phyloP scores from a whole-genome alignment of 2,113 vertebrate genomes.

The Myrmecobius fasciatus region DNA sequence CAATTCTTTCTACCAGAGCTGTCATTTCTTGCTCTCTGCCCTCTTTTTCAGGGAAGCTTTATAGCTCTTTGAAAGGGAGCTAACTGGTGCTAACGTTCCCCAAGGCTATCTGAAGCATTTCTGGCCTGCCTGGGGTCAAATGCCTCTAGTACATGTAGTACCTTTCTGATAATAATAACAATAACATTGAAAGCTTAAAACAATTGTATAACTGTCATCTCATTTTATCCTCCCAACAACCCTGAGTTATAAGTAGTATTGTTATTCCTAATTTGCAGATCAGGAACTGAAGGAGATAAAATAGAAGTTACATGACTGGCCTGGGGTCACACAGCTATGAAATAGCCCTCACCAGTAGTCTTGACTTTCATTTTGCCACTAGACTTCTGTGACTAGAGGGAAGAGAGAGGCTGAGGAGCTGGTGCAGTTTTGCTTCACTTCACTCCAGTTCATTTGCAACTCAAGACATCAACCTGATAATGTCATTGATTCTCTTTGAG shows the following conservation, averaged over 20 bases:
- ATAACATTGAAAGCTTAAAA: background rate
- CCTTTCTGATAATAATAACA: background rate
- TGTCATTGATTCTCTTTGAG: background rate
- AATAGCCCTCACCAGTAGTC: background rate
- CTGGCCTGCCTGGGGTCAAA: background rate
- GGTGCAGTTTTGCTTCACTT: background rate
- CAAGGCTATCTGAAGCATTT: background rate
- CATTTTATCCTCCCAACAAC: background rate
- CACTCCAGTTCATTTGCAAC: background rate
- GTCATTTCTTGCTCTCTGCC: background rate
- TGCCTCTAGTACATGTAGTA: background rate
- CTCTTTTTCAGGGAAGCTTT: background rate
- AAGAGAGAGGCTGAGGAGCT: background rate
- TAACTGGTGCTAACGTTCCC: background rate
- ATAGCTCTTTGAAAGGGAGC: background rate
- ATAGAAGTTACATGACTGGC: background rate
- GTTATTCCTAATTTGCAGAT: background rate
- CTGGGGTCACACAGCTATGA: background rate
- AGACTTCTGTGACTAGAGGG: background rate
- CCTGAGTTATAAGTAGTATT: background rate
- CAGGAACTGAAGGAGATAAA: background rate
- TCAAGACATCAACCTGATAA: background rate
- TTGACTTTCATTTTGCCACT: background rate
- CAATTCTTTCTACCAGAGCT: background rate
- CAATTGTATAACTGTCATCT: constrained; percentile 4